Evolutionary conservation across 2,113 vertebrate species (phyloP), one percentile per base, ranked within the genome.

Genomic region (Anhinga anhinga): DNA sequence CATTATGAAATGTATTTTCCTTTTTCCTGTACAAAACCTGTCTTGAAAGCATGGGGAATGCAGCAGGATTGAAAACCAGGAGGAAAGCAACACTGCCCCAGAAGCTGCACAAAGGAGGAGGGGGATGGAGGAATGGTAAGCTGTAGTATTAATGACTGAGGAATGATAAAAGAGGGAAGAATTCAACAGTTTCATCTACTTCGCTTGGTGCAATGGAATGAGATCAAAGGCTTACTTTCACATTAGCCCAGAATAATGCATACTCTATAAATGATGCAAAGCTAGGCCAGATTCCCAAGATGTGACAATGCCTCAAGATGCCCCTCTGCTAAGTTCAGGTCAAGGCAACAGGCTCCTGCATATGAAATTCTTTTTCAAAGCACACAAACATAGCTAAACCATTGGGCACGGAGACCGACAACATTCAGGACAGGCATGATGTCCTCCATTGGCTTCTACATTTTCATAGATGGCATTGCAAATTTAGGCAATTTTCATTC

Each of bases 1-100:
- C 97, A 97, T 98, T 98, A 98, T 97, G 98, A 98, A 98, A 97
- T 96, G 94, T 96, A 97, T 97, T 98, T 98, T 97, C 96, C 90
- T 97, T 98, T 98, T 97, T 97, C 78, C 96, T 97, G 87, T 93
- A 95, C 88, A 98, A 98, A 98, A 97, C 95, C 96, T 98, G 97
- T 97, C 98, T 97, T 95, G 95, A 98, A 98, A 47, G 97, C 78
- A 0, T 95, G 93, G 72, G 97, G 98, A 98, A 97, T 95, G 93
- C 84, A 92, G 94, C 87, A 97, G 97, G 96, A 95, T 91, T 97
- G 94, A 93, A 98, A 98, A 98, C 95, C 90, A 97, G 97, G 95
- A 97, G 97, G 95, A 89, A 86, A 76, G 67, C 95, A 97, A 94
- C 82, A 89, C 95, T 16, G 96, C 90, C 97, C 97, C 97, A 98